Percentiles rank a stretch among this genome's conserved stretches.
phyloP scores from a whole-genome alignment of 2,797 vertebrate genomes.

The Halcyon leucocephala region DNA sequence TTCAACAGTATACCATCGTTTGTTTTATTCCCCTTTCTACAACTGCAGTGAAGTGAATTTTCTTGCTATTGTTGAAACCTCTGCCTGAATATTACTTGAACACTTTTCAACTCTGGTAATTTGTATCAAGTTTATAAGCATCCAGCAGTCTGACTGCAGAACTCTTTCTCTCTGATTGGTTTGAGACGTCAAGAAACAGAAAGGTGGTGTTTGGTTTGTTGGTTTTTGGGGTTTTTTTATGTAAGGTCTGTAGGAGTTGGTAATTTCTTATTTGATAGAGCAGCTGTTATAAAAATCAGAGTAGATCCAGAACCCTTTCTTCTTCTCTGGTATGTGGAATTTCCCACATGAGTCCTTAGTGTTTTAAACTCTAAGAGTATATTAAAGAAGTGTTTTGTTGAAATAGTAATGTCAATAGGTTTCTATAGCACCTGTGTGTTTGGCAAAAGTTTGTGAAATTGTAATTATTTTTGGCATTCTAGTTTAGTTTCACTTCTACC shows the following conservation, averaged over 20 bases:
- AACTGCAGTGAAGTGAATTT: background rate
- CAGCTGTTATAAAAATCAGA: background rate
- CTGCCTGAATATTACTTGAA: background rate
- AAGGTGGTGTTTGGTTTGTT: background rate
- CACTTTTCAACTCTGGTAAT: background rate
- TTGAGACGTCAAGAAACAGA: background rate
- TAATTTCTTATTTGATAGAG: background rate
- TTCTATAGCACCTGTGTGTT: background rate
- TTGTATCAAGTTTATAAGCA: background rate
- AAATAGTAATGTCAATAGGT: background rate
- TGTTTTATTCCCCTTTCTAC: background rate
- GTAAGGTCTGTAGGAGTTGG: background rate
- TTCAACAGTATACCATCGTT: background rate
- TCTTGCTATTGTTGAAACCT: background rate
- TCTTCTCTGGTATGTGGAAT: background rate
- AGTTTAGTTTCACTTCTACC: slow-evolving; percentile 43
- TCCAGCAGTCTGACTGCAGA: background rate
- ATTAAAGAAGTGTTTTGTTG: background rate
- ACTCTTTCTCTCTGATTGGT: background rate
- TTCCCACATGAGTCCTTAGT: background rate
- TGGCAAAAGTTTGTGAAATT: background rate
- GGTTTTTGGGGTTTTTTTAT: background rate
- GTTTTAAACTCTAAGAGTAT: background rate
- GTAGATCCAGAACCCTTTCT: background rate
- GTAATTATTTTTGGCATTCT: slow-evolving; percentile 50